Conservation (phyloP, 2,113 vertebrate genomes). For the Budorcas taxicolor region DNA sequence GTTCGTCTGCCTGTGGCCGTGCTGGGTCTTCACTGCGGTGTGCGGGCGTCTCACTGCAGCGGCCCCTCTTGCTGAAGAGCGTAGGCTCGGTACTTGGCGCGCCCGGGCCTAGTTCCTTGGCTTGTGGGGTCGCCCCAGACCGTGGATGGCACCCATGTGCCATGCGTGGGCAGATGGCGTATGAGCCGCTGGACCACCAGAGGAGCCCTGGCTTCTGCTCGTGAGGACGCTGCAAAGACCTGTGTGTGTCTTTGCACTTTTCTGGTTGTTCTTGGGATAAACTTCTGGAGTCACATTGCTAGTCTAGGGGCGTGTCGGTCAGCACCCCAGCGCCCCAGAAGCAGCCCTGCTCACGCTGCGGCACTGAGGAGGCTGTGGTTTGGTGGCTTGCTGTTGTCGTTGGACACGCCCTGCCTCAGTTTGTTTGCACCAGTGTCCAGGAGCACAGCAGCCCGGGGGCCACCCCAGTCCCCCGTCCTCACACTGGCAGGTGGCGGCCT, state of each 20-base stretch:
- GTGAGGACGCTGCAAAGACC: background rate
- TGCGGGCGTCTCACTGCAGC: background rate
- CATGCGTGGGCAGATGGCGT: background rate
- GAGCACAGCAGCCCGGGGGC: background rate
- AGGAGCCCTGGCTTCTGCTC: background rate
- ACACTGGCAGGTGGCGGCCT: background rate
- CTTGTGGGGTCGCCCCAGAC: background rate
- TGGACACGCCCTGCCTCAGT: background rate
- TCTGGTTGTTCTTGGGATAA: background rate
- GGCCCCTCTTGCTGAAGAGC: background rate
- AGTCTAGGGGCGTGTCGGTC: background rate
- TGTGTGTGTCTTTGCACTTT: background rate
- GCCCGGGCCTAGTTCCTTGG: background rate
- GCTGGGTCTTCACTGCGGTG: background rate
- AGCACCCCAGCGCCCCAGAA: background rate
- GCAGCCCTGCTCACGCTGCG: background rate
- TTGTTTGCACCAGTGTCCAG: rapidly evolving
- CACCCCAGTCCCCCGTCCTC: background rate
- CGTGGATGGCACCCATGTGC: rapidly evolving
- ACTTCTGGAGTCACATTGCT: background rate
- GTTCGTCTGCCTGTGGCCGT: background rate
- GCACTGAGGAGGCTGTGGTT: background rate
- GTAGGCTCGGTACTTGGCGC: background rate
- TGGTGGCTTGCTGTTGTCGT: background rate
- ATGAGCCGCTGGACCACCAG: rapidly evolving